Evolutionary conservation across 37 sponge, comb jelly and placozoan genomes (phyloP), one percentile per base, ranked within the genome.

Genomic region (Spongilla lacustris): DNA sequence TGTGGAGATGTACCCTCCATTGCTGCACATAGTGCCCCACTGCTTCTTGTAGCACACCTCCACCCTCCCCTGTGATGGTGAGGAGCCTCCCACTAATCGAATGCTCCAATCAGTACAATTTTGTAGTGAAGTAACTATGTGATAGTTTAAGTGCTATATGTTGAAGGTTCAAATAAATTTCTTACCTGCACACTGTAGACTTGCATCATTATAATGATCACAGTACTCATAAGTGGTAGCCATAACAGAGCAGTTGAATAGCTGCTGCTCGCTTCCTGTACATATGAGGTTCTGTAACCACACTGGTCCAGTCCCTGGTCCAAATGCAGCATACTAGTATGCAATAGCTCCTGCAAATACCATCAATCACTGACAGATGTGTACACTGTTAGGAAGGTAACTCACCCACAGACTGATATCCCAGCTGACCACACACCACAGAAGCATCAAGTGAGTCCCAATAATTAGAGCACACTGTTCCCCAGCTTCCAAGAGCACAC

Each of bases 391-490:
- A 41, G 6, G 6, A 6, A 41, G 41, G 6, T 41, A 6, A 41
- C 41, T 41, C 41, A 58, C 58, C 58, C 21, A 17, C 58, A 58
- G 58, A 10, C 19, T 6, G 14, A 17, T 58, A 58, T 6, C 89
- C 89, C 21, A 83, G 67, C 68, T 50, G 70, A 27, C 73, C 25
- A 67, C 89, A 88, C 74, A 88, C 89, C 24, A 88, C 89, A 36
- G 26, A 69, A 29, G 83, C 89, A 76, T 75, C 89, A 28, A 28
- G 32, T 9, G 73, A 10, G 21, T 69, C 68, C 89, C 89, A 88
- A 34, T 76, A 35, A 71, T 88, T 72, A 48, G 82, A 83, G 41
- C 89, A 88, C 29, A 88, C 78, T 35, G 83, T 83, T 19, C 83
- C 71, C 89, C 89, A 88, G 0, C 2, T n/a, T 26, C 67, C 83